Percentiles rank a stretch among this genome's conserved stretches.
Conservation (phyloP, 2,797 vertebrate genomes). For the Enteromius fasciolatus region DNA sequence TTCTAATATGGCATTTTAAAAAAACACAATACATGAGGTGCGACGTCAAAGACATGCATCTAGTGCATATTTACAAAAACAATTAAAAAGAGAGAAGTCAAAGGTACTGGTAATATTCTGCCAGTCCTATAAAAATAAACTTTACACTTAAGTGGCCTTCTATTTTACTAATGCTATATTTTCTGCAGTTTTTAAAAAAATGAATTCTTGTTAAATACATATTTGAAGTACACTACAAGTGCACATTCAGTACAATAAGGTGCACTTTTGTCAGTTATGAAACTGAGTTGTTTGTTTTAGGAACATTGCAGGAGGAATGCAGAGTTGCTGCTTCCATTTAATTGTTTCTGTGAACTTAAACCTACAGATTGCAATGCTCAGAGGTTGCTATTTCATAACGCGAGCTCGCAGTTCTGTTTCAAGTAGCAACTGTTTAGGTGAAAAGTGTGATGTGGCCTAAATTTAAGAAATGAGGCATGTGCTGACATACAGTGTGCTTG, state of each 20-base stretch:
- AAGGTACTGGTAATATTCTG: not conserved
- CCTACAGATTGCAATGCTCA: not conserved
- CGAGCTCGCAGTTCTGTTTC: not conserved
- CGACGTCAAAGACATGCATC: not conserved
- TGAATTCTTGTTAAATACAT: not conserved
- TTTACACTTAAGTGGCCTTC: not conserved
- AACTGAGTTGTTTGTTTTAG: not conserved
- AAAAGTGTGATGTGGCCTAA: not conserved
- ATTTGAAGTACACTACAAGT: not conserved
- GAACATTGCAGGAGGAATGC: not conserved
- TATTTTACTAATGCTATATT: not conserved
- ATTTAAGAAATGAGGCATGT: not conserved
- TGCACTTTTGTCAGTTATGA: not conserved
- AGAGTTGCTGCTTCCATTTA: conserved; percentile 5
- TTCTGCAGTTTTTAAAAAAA: not conserved
- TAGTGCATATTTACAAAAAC: not conserved
- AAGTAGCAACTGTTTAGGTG: not conserved
- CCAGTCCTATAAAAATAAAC: not conserved
- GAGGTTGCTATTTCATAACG: not conserved
- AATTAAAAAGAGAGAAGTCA: not conserved
- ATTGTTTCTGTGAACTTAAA: conserved; percentile 19
- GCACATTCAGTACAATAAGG: not conserved
- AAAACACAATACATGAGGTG: not conserved
- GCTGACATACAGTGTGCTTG: not conserved
- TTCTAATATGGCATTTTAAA: not conserved